Evolutionary conservation across 1,140 invertebrate genomes (phyloP).

Genomic region (Psix sp.): DNA sequence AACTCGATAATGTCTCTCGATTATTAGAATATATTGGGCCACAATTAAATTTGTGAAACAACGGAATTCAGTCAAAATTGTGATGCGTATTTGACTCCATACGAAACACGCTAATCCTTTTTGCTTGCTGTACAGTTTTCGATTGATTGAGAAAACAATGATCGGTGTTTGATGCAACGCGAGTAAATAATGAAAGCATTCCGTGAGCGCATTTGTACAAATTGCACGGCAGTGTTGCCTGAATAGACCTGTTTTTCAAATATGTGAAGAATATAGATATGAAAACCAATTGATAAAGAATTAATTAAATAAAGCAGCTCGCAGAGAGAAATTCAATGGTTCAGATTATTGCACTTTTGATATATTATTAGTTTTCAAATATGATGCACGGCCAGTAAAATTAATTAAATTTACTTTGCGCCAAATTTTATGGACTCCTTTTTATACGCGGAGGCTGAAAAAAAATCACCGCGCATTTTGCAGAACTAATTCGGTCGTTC

Average conservation of each 20-base stretch:
- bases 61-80: slow-evolving; percentile 42
- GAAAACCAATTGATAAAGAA: slow-evolving; percentile 56
- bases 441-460: neutral
- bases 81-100: slow-evolving; percentile 24
- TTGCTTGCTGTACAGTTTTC: slow-evolving; percentile 29
- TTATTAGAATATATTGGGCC: slow-evolving; percentile 48
- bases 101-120: slow-evolving; percentile 54
- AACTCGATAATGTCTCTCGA: slow-evolving; percentile 31
- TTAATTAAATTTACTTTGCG: slow-evolving; percentile 31
- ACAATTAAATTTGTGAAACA: slow-evolving; percentile 44
- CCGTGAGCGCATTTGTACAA: slow-evolving; percentile 50
- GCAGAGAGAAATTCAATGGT: slow-evolving; percentile 32
- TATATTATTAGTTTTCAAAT: slow-evolving; percentile 38
- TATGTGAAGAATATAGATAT: slow-evolving; percentile 56
- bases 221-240: slow-evolving; percentile 37
- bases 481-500: too few species aligned
- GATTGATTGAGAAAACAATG: slow-evolving; percentile 62
- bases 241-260: slow-evolving; percentile 56
- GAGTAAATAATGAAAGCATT: slow-evolving; percentile 59
- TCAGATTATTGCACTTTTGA: slow-evolving; percentile 48
- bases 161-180: slow-evolving; percentile 55
- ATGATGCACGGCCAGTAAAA: slow-evolving; percentile 10
- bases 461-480: too few species aligned
- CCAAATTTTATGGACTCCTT: slow-evolving; percentile 3
- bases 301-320: slow-evolving; percentile 58